Conservation (phyloP, 2,797 vertebrate species). For the Sternarchorhynchus goeldii region DNA sequence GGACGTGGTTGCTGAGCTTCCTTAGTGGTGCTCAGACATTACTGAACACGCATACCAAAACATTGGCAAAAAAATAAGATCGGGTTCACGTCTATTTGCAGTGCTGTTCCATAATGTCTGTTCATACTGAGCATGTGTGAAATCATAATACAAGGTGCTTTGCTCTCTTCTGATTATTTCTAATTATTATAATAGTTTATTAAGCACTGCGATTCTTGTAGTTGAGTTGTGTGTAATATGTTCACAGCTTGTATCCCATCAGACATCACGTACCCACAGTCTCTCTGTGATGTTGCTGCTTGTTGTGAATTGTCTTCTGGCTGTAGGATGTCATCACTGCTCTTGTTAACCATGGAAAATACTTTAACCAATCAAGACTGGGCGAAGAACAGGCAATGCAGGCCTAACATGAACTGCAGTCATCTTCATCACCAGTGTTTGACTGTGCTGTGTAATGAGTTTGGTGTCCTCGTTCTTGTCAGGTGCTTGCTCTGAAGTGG, state of each 20-base stretch:
- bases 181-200: not conserved
- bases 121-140: constrained; percentile 11
- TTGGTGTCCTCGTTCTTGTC: constrained; percentile 48
- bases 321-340: constrained; percentile 56
- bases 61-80: constrained; percentile 12
- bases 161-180: not conserved
- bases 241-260: constrained; percentile 69
- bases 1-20: constrained; percentile 66
- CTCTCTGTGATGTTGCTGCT: constrained; percentile 64
- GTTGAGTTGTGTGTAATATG: constrained; percentile 30
- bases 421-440: constrained; percentile 47
- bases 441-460: constrained; percentile 46
- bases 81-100: not conserved
- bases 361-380: constrained; percentile 41
- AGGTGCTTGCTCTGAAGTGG: constrained; percentile 51
- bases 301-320: constrained; percentile 67
- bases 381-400: constrained; percentile 45
- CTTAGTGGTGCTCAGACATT: constrained; percentile 58
- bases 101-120: constrained; percentile 46
- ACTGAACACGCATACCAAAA: constrained; percentile 29
- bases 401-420: constrained; percentile 51
- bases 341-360: constrained; percentile 49
- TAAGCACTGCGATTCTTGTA: constrained; percentile 48
- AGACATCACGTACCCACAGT: constrained; percentile 64
- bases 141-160: constrained; percentile 2